Base-by-base conservation (phyloP, 1,140 invertebrate genomes). In the Globodera ellingtonae region DNA sequence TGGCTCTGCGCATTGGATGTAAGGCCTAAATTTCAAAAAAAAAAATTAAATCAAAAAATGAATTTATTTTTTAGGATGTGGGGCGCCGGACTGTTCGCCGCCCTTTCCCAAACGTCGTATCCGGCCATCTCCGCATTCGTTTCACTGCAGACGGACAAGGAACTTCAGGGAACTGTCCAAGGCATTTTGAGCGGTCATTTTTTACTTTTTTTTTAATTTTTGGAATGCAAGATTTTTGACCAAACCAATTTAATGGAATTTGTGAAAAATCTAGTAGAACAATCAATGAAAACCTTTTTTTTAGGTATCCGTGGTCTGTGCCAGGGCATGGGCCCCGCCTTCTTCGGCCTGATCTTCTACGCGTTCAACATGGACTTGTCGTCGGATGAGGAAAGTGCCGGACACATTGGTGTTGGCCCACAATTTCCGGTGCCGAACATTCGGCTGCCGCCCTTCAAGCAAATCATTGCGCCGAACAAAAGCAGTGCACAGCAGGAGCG, bases 91-190 rank as follows among this genome's bases (percentile, higher is more conserved):
- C 92, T 96, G 82, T 92, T 99, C 78, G 97, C 97, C 65, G 95
- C 96, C 15, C 92, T 98, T 78, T 96, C 95, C 82, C 91, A 79
- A 59, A 93, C 98, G 83, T 97, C 96, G 1, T 99, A 99, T 92
- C 97, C 98, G 72, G 95, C 97, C n/a, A 98, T 99, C 87, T 97
- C 95, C 91, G 94, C 97, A 56, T 99, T 97, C 91, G 95, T 98
- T 59, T 98, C 95, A 96, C 35, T 82, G 84, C 96, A 98, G 91
- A 95, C 96, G 77, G 93, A 96, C 89, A 93, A 94, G 52, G 97
- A 99, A 90, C 94, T 97, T 88, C 98, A 99, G 91, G 97, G 95
- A 79, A 93, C 98, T 47, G 96, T 98, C 56, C 97, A 99, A 91
- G 97, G 97, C 47, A 96, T 99, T 92, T 95, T 99, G 18, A 99